Base-by-base conservation (phyloP, 2,888 invertebrate species). In the Drosophila yooni region DNA sequence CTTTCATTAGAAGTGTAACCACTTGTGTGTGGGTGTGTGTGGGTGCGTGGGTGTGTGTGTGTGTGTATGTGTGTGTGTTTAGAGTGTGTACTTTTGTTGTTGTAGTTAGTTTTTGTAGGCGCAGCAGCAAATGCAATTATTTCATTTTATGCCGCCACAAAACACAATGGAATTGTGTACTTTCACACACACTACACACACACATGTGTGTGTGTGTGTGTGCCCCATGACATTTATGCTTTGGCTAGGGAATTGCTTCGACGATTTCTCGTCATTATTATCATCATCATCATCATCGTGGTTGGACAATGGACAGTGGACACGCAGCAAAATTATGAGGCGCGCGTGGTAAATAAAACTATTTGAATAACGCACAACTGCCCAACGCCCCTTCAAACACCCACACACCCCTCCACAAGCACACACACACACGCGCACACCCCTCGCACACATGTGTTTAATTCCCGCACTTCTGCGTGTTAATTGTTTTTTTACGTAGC, bases 121-220 rank as follows among this genome's bases (percentile, higher is more conserved):
- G 74, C 70, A 79, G 88, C 89, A 82, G 79, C 84, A 82, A 86
- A 77, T 86, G 89, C 89, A 89, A 86, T 86, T 89, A 86, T 89
- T 86, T 78, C 82, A 75, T 87, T 83, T 82, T 70, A 75, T 75
- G 68, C 63, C 76, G 6, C 61, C 46, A 67, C 18, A 66, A 62
- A 68, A 70, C 66, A 82, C 76, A 76, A 79, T 69, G 62, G 74
- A 56, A 58, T 29, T 38, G 27, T 40, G 56, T 51, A 31, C 29
- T 11, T 29, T 29, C 10, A 50, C 25, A 50, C 25, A 27, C 54
- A 51, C 61, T 25, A 3, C 21, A 43, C 21, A 46, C 21, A 33
- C 34, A 70, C 57, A n/a, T 1, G 13, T 31, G 31, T 56, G 46
- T 18, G 21, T 29, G n/a, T n/a, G 15, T 36, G 48, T 58, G 51